These are phyloP conservation scores for Paralvinella palmiformis DNA, from an alignment of 1,140 invertebrate genomes.

Conservation along the genomic window DNA sequence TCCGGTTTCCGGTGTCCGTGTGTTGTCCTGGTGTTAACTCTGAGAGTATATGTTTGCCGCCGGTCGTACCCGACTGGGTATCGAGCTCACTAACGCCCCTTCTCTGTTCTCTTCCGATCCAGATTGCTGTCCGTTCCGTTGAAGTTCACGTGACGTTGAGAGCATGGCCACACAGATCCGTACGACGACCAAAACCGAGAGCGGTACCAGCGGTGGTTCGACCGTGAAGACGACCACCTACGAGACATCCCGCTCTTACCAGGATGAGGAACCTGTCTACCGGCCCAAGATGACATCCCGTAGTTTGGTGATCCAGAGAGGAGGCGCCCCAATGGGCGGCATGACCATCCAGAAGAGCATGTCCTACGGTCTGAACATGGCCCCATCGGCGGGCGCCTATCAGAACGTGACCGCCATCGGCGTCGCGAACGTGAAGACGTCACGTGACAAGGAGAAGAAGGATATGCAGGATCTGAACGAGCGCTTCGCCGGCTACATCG, in stretches of 20 bases:
- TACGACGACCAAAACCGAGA: background rate
- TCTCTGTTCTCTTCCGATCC: too few species aligned
- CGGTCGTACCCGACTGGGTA: too few species aligned
- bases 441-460: slow-evolving; percentile 42
- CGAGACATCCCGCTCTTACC: background rate
- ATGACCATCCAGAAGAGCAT: background rate
- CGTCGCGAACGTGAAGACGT: slow-evolving; percentile 45
- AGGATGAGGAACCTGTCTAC: slow-evolving; percentile 23
- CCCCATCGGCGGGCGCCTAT: slow-evolving; percentile 27
- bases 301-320: slow-evolving; percentile 34
- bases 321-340: slow-evolving; percentile 22
- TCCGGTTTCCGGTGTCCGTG: too few species aligned
- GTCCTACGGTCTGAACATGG: slow-evolving; percentile 21
- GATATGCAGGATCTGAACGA: slow-evolving; percentile 26
- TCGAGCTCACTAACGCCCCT: too few species aligned
- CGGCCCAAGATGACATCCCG: slow-evolving; percentile 41
- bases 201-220: background rate
- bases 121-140: too few species aligned
- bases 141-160: too few species aligned
- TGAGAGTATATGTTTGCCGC: too few species aligned
- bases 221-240: background rate
- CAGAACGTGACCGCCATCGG: slow-evolving; percentile 39
- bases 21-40: too few species aligned
- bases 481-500: slow-evolving; percentile 25
- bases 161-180: too few species aligned